A percentile compares a stretch with the other conserved stretches of the same genome.
Conservation (phyloP, 2,113 vertebrate genomes). For the Leptodactylus fuscus region DNA sequence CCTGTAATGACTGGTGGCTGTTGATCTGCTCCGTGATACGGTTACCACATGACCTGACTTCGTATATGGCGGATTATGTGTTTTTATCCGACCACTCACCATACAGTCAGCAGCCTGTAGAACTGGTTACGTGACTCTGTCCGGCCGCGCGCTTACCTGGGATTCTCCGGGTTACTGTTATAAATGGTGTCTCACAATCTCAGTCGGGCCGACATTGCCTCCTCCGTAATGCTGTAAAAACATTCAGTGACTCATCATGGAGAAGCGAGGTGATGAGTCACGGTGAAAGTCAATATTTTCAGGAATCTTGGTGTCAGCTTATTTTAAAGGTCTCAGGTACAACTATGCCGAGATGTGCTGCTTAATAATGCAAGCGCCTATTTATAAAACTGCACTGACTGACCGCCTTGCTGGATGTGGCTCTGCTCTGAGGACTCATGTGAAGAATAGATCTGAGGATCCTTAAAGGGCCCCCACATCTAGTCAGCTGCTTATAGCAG, state of each 20-base stretch:
- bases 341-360: not conserved
- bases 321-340: conserved; percentile 27
- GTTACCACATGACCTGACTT: too few relatives aligned
- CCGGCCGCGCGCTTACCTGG: not conserved
- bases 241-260: conserved; percentile 3
- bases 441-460: not conserved
- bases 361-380: not conserved
- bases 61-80: not conserved
- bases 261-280: conserved; percentile 1
- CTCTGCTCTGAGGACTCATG: not conserved
- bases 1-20: too few relatives aligned
- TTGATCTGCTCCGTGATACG: too few relatives aligned
- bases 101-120: not conserved
- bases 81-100: not conserved
- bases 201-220: not conserved
- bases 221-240: conserved; percentile 9
- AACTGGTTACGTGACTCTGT: not conserved
- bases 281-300: not conserved
- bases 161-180: not conserved
- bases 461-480: not conserved
- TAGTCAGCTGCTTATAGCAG: too few relatives aligned
- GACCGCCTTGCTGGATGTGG: not conserved
- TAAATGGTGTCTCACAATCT: not conserved
- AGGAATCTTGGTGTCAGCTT: conserved; percentile 12
- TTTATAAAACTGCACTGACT: not conserved